A percentile compares a stretch with the other conserved stretches of the same genome.
phyloP scores from a whole-genome alignment of 2,113 vertebrate genomes.

The Sus scrofa region T2T-Sscrofa CM000820.6:24135501-24136000 shows the following conservation, averaged over 20 bases:
- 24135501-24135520: constrained; percentile 66
- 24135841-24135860: constrained; percentile 80
- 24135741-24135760: constrained; percentile 83
- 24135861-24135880: constrained; percentile 88
- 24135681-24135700: constrained; percentile 78
- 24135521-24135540: constrained; percentile 47
- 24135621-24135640: constrained; percentile 42
- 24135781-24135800: constrained; percentile 81
- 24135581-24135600: constrained; percentile 3
- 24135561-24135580: constrained; percentile 25
- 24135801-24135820: constrained; percentile 75
- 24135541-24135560: neutral
- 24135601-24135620: neutral
- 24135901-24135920: constrained; percentile 83
- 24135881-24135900: constrained; percentile 76
- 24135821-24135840: constrained; percentile 77
- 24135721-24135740: constrained; percentile 78
- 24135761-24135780: constrained; percentile 74
- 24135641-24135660: neutral
- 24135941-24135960: constrained; percentile 78
- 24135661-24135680: constrained; percentile 33
- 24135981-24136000: constrained; percentile 26
- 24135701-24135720: too few species aligned
- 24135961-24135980: constrained; percentile 61
- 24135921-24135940: constrained; percentile 76